These are phyloP conservation scores for Lapara coniferarum DNA, from an alignment of 2,888 invertebrate genomes.

Conservation along the genomic window DNA sequence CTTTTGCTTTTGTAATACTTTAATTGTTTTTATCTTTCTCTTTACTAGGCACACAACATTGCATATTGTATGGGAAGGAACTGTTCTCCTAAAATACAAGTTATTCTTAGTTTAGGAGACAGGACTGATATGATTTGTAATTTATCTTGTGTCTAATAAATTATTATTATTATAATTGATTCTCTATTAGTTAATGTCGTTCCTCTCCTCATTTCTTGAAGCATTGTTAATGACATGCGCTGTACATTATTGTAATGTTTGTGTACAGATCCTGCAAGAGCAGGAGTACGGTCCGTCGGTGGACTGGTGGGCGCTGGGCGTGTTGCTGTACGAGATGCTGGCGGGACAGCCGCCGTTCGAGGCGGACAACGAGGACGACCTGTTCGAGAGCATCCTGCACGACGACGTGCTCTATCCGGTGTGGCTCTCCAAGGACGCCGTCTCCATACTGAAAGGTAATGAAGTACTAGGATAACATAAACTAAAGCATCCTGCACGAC, in stretches of 20 bases:
- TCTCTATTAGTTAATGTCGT: too few relatives aligned
- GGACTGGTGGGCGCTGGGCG: slow-evolving; percentile 99
- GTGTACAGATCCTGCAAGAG: slow-evolving; percentile 91
- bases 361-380: slow-evolving; percentile 99
- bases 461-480: slow-evolving; percentile 99
- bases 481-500: slow-evolving; percentile 98
- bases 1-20: too few relatives aligned
- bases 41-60: too few relatives aligned
- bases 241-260: neutral
- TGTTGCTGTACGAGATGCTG: slow-evolving; percentile 99
- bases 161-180: too few relatives aligned
- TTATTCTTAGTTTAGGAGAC: too few relatives aligned
- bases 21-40: too few relatives aligned
- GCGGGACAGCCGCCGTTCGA: slow-evolving; percentile 99
- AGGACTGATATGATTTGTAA: too few relatives aligned
- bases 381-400: slow-evolving; percentile 98
- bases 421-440: slow-evolving; percentile 86
- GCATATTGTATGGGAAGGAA: too few relatives aligned
- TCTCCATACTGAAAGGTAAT: slow-evolving; percentile 72
- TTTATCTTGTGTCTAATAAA: too few relatives aligned
- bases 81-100: too few relatives aligned
- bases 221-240: too few relatives aligned
- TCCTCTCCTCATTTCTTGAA: too few relatives aligned
- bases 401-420: slow-evolving; percentile 99
- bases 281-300: slow-evolving; percentile 95